These are phyloP conservation scores for Cnemophilus loriae DNA, from an alignment of 2,113 vertebrate species.

Conservation along the genomic window DNA sequence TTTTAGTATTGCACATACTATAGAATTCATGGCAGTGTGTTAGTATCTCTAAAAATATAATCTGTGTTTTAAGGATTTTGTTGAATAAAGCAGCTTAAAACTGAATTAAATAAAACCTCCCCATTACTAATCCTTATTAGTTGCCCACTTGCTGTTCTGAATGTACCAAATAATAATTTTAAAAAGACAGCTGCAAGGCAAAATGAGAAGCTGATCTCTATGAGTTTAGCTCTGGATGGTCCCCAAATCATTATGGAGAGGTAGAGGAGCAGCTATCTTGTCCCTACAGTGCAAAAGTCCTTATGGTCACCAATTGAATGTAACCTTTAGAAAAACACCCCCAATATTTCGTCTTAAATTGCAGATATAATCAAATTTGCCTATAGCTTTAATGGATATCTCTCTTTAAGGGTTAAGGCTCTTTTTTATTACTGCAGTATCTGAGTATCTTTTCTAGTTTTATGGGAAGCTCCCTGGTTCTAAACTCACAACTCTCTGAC, in stretches of 20 bases:
- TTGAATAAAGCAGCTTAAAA: slow-evolving; percentile 64
- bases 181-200: slow-evolving; percentile 24
- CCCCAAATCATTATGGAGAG: neutral
- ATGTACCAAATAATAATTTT: slow-evolving; percentile 32
- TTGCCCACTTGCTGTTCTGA: slow-evolving; percentile 59
- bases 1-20: neutral
- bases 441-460: neutral
- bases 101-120: slow-evolving; percentile 61
- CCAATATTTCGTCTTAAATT: neutral
- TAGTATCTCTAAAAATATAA: slow-evolving; percentile 51
- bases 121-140: slow-evolving; percentile 65
- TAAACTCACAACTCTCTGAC: neutral
- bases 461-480: neutral
- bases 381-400: neutral
- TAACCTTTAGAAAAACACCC: neutral
- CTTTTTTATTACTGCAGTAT: neutral
- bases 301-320: neutral
- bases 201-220: neutral
- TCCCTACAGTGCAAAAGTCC: neutral
- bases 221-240: neutral
- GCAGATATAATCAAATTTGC: neutral
- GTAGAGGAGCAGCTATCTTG: neutral
- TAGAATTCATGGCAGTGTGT: neutral
- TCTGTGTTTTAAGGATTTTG: slow-evolving; percentile 62
- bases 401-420: neutral